Base-by-base conservation (phyloP, 2,797 vertebrate genomes). In the Lateolabrax maculatus region DNA sequence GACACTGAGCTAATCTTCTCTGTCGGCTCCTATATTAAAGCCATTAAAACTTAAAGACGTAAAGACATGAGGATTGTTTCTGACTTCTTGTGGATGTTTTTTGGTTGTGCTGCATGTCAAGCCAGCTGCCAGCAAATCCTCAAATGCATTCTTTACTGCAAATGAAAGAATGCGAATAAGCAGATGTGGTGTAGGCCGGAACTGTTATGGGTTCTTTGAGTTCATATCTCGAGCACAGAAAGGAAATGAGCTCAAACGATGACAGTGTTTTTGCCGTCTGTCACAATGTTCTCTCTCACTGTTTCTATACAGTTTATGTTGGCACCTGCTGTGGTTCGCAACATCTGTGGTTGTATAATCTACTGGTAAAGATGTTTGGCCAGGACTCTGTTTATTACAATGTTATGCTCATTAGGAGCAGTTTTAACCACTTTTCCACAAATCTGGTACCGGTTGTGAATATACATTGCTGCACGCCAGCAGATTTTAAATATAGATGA, bases 251-350 rank as follows among this genome's bases (percentile, higher is more conserved):
- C 58, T 73, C 44, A 51, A 84, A 61, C 34, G 27, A 79, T 75
- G 21, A 74, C 63, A 69, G 62, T 44, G 69, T 79, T 79, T 81
- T 79, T 36, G 18, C 18, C 4, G n/a, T 72, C 71, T 75, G 68
- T 86, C 69, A 69, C 69, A 11, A 29, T 64, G 53, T 82, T 67
- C 62, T 72, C 55, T 75, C 46, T 65, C 43, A 1, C 62, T 49
- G 15, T 81, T 71, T 80, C 75, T 71, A 53, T 77, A 71, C 71
- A 79, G 85, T 88, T 92, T 88, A 86, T 83, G 51, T 90, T 89
- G 84, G 87, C 86, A 48, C 34, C 41, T 7, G 21, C 56, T 55
- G 21, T n/a, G 9, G 0, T 53, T 66, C 70, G 43, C 63, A 65
- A 85, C 89, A 91, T 85, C 84, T 89, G 88, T 6, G 34, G 19